phyloP scores from a whole-genome alignment of 2,888 invertebrate species.

The Leucophenga maculata region DNA sequence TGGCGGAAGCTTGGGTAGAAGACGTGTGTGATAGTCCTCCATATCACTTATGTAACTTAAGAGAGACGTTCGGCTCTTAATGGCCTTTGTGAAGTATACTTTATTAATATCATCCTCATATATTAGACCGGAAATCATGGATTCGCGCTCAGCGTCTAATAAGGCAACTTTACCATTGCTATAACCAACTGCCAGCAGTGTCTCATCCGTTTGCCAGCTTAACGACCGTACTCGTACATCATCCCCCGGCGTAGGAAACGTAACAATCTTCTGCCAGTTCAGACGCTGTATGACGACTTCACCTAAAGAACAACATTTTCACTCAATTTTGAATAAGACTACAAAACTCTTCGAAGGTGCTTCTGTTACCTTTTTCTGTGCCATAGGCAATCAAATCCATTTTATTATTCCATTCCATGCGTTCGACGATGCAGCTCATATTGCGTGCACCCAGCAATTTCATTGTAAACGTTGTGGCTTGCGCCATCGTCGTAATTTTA shows the following conservation, averaged over 20 bases:
- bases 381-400: slow-evolving; percentile 94
- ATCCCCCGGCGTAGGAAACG: slow-evolving; percentile 83
- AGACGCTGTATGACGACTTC: slow-evolving; percentile 90
- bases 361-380: slow-evolving; percentile 89
- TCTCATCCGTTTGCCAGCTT: slow-evolving; percentile 96
- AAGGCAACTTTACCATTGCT: slow-evolving; percentile 81
- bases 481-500: slow-evolving; percentile 57
- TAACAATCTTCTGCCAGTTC: slow-evolving; percentile 95
- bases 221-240: slow-evolving; percentile 82
- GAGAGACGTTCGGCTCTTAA: slow-evolving; percentile 55
- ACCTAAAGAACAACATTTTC: slow-evolving; percentile 73
- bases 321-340: neutral
- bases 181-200: slow-evolving; percentile 80
- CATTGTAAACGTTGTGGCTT: slow-evolving; percentile 67
- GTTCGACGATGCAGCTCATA: slow-evolving; percentile 76
- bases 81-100: slow-evolving; percentile 79
- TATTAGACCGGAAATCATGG: slow-evolving; percentile 79
- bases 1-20: slow-evolving; percentile 75
- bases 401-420: slow-evolving; percentile 94
- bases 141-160: slow-evolving; percentile 90
- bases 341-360: slow-evolving; percentile 36
- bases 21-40: slow-evolving; percentile 64
- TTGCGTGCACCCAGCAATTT: slow-evolving; percentile 70
- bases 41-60: slow-evolving; percentile 50
- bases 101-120: slow-evolving; percentile 79